A percentile compares a stretch with the other conserved stretches of the same genome.
Evolutionary conservation across 2,113 vertebrate species (phyloP).

Genomic region (Phalacrocorax aristotelis): DNA sequence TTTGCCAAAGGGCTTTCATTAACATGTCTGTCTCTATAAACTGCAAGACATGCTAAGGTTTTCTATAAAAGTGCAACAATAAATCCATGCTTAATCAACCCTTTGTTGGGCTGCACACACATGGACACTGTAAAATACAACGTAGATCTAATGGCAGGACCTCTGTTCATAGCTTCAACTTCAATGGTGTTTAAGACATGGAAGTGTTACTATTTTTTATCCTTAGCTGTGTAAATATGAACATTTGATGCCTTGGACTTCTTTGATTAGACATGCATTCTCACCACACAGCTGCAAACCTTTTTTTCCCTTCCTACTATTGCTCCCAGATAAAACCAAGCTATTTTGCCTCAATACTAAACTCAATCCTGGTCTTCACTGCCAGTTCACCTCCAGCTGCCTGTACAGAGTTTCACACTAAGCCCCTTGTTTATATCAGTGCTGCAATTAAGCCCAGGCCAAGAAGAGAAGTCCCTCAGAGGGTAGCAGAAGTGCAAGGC

Average conservation of each 20-base stretch:
- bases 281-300: constrained; percentile 61
- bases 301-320: constrained; percentile 67
- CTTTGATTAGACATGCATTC: constrained; percentile 68
- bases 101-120: constrained; percentile 26
- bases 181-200: constrained; percentile 1
- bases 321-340: constrained; percentile 78
- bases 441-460: constrained; percentile 85
- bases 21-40: constrained; percentile 43
- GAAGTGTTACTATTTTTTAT: constrained; percentile 53
- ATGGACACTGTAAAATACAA: constrained; percentile 47
- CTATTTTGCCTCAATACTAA: constrained; percentile 72
- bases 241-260: constrained; percentile 29
- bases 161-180: constrained; percentile 11
- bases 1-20: constrained; percentile 27
- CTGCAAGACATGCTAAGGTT: constrained; percentile 16
- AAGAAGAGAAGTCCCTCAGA: constrained; percentile 88
- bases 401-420: constrained; percentile 85
- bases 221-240: neutral
- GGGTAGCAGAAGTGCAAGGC: constrained; percentile 88
- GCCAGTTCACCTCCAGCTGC: constrained; percentile 86
- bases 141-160: constrained; percentile 8
- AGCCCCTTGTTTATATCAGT: constrained; percentile 90
- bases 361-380: constrained; percentile 79
- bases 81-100: constrained; percentile 59
- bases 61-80: constrained; percentile 47